Evolutionary conservation across 2,113 vertebrate species (phyloP).

Genomic region (Eulacestoma nigropectus): DNA sequence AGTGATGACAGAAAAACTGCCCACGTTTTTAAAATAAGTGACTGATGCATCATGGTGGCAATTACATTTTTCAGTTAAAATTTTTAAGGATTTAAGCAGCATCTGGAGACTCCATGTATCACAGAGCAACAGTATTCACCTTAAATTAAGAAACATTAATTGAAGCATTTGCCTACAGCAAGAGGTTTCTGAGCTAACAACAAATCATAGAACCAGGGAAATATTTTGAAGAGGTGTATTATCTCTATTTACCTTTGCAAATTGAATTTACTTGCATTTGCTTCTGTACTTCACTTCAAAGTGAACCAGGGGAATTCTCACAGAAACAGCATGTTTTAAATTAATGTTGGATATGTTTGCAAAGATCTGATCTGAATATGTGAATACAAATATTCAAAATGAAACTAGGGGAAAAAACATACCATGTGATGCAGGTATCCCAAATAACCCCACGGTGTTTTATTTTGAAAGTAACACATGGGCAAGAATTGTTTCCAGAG

Average conservation of each 20-base stretch:
- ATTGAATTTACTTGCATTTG: background rate
- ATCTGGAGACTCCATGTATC: background rate
- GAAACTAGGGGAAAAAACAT: background rate
- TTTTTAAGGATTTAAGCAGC: background rate
- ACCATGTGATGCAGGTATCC: background rate
- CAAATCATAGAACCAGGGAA: background rate
- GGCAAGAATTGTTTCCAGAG: background rate
- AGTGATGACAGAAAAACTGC: background rate
- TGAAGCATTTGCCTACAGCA: background rate
- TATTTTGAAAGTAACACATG: background rate
- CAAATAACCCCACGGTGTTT: background rate
- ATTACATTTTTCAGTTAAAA: background rate
- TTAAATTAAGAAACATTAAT: background rate
- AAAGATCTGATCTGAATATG: background rate
- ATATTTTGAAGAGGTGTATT: background rate
- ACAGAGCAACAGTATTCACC: background rate
- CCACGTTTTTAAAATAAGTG: background rate
- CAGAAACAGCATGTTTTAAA: background rate
- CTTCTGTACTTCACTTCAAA: background rate
- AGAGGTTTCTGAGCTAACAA: background rate
- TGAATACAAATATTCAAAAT: background rate
- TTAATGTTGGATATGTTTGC: background rate
- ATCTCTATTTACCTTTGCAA: background rate
- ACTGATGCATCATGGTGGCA: background rate
- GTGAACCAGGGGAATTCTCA: background rate